phyloP scores from a whole-genome alignment of 2,888 invertebrate species.

The Dasypolia templi region DNA sequence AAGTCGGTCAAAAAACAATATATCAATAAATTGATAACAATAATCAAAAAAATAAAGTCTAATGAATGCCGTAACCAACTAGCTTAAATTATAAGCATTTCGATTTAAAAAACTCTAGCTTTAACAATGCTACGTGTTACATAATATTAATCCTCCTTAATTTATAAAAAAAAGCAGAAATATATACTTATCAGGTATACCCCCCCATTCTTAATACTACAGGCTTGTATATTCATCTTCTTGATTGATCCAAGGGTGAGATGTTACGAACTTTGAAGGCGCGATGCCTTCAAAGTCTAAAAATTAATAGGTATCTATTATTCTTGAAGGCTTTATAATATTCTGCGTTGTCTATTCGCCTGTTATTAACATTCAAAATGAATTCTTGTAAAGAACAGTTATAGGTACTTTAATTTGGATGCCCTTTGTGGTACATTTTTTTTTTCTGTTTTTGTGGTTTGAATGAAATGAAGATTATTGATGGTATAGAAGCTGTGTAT shows the following conservation, averaged over 20 bases:
- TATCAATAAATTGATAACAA: too few relatives aligned
- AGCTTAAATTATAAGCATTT: too few relatives aligned
- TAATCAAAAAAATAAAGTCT: too few relatives aligned
- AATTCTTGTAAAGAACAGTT: conserved; percentile 42
- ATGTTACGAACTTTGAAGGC: conserved; percentile 49
- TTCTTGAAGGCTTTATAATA: conserved; percentile 51
- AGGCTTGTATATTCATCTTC: conserved; percentile 26
- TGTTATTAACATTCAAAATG: conserved; percentile 48
- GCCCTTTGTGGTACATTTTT: conserved; percentile 11
- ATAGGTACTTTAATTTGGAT: conserved; percentile 31
- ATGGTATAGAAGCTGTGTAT: neutral
- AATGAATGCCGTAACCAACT: too few relatives aligned
- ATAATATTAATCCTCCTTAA: neutral
- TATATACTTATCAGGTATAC: neutral
- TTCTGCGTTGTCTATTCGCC: conserved; percentile 34
- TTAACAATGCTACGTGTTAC: too few relatives aligned
- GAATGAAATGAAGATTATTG: neutral
- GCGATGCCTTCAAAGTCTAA: too few relatives aligned
- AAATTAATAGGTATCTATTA: conserved; percentile 60
- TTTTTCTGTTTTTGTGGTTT: conserved; percentile 18
- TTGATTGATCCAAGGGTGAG: conserved; percentile 39
- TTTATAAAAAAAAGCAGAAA: conserved; percentile 5
- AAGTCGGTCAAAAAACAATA: too few relatives aligned
- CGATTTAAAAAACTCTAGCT: too few relatives aligned
- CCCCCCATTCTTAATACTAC: neutral